Evolutionary conservation across 2,888 invertebrate genomes (phyloP), one percentile per base, ranked within the genome.

Genomic region (Augochlorella aurata): DNA sequence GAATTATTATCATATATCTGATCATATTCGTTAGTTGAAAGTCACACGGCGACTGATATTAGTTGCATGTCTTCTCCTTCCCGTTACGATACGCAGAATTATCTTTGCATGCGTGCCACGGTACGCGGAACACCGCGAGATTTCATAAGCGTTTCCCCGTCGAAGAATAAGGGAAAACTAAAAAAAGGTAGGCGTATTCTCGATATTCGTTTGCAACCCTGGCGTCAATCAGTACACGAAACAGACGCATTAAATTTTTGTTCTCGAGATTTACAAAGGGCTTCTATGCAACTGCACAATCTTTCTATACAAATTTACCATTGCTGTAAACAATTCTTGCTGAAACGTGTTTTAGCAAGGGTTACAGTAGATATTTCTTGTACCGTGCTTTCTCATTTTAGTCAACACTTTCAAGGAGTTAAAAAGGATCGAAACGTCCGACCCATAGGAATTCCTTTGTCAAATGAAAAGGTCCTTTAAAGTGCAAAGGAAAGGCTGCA

Each of bases 101-200:
- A 81, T 77, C 65, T 88, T 81, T 65, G 74, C 85, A 87, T 88
- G 88, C 87, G 84, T 88, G 58, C 87, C 88, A 67, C 65, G 72
- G 69, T 75, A 66, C 29, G 54, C 71, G 54, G 75, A 79, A 84
- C 87, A 87, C 71, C 52, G 50, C 38, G 47, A 74, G 87, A 79
- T 88, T 87, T 84, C 77, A 79, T 82, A 87, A 87, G 84, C 81
- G 79, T 76, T 87, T 84, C 87, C 78, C 77, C 78, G 81, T 68
- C 54, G 79, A 52, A 66, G 75, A 65, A 38, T 61, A 71, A 71
- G 16, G 18, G 9, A 68, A 45, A 38, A n/a, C 1, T 0, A 52
- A 52, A 2, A 10, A n/a, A 21, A 54, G 21, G 24, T 7, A 58
- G 21, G 12, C 12, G 54, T n/a, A 3, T 47, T 54, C 10, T 16